phyloP scores from a whole-genome alignment of 1,140 invertebrate species.

The Drosophila littoralis region DNA sequence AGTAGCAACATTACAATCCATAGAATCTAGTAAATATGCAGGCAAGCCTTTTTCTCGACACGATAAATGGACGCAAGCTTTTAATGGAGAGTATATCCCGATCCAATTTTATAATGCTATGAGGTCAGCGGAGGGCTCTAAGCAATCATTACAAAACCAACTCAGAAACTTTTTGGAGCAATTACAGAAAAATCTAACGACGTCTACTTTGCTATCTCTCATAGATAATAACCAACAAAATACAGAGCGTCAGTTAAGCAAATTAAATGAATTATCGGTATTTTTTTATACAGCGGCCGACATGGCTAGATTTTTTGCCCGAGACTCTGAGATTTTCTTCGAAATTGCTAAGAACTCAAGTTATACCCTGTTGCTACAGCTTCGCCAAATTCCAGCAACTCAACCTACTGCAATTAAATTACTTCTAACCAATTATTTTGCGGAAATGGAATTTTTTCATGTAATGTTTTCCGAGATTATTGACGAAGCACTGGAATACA shows the following conservation, averaged over 20 bases:
- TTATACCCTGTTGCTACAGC: constrained; percentile 55
- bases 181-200: constrained; percentile 70
- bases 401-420: constrained; percentile 59
- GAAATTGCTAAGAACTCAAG: constrained; percentile 66
- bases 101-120: constrained; percentile 55
- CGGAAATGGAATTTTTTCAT: constrained; percentile 80
- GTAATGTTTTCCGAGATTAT: constrained; percentile 70
- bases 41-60: neutral
- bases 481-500: constrained; percentile 70
- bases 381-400: constrained; percentile 65
- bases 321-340: constrained; percentile 51
- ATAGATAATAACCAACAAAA: constrained; percentile 19
- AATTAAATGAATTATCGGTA: constrained; percentile 45
- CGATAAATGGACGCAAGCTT: constrained; percentile 3
- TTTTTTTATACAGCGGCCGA: constrained; percentile 59
- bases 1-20: neutral
- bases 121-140: constrained; percentile 45
- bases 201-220: constrained; percentile 54
- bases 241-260: constrained; percentile 27
- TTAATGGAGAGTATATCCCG: constrained; percentile 58
- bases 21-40: neutral
- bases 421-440: constrained; percentile 70
- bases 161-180: constrained; percentile 68
- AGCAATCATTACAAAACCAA: constrained; percentile 54
- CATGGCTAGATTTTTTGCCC: constrained; percentile 42